phyloP scores from a whole-genome alignment of 2,888 invertebrate genomes.

The Mechanitis mazaeus region DNA sequence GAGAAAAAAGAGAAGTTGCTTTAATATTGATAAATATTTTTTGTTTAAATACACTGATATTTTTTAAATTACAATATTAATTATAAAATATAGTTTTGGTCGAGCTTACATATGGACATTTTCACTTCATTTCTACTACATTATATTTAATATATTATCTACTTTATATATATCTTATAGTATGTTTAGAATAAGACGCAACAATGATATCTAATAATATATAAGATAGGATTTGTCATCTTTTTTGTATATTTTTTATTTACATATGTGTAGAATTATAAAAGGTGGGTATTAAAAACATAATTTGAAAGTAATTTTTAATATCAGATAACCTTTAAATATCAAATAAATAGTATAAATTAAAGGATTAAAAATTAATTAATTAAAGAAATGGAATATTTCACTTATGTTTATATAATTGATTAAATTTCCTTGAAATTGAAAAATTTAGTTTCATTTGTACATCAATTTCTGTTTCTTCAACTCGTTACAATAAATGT shows the following conservation, averaged over 20 bases:
- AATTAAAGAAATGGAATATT: no score
- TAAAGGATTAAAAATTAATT: no score
- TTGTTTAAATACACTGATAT: conserved; percentile 24
- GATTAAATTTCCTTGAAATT: no score
- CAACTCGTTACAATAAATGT: neutral
- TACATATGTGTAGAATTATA: no score
- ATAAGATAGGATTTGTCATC: neutral
- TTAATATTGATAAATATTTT: neutral
- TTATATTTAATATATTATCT: neutral
- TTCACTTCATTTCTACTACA: neutral
- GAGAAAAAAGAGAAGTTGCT: no score
- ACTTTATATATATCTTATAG: neutral
- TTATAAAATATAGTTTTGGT: conserved; percentile 35
- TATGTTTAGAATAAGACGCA: conserved; percentile 5
- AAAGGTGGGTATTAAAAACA: no score
- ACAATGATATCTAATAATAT: neutral
- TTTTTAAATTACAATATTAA: conserved; percentile 24
- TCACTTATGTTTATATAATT: no score
- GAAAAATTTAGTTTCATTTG: no score
- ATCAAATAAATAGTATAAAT: no score
- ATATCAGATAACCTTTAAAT: no score
- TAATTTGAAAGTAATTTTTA: no score
- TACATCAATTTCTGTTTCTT: no score
- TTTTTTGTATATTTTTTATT: neutral
- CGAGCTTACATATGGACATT: conserved; percentile 22